A percentile compares a stretch with the other conserved stretches of the same genome.
Evolutionary conservation across 30 jellyfish, hydroid and myxozoan genomes (phyloP).

Genomic region (Aurelia sp.): DNA sequence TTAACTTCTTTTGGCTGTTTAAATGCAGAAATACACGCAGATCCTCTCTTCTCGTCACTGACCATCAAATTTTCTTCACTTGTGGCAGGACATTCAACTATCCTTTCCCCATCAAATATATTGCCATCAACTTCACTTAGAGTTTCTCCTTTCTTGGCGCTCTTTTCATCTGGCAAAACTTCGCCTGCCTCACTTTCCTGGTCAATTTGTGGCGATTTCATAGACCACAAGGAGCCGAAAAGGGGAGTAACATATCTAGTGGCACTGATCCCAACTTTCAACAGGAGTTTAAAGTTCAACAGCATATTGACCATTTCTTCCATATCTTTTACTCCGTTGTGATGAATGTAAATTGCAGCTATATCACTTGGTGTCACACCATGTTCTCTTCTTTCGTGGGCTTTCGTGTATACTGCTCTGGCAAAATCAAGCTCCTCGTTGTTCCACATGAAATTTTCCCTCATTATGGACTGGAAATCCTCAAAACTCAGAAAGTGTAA

Average conservation of each 20-base stretch:
- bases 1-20: too few species aligned
- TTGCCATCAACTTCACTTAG: not conserved
- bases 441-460: slow-evolving; percentile 29
- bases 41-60: too few species aligned
- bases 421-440: slow-evolving; percentile 44
- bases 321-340: slow-evolving; percentile 12
- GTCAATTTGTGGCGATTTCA: slow-evolving; percentile 17
- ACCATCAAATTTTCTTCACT: too few species aligned
- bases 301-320: slow-evolving; percentile 20
- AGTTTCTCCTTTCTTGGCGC: slow-evolving; percentile 1
- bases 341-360: not conserved
- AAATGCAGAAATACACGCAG: too few species aligned
- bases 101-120: not conserved
- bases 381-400: not conserved
- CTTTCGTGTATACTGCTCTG: slow-evolving; percentile 17
- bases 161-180: not conserved
- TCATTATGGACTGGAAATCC: slow-evolving; percentile 14
- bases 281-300: slow-evolving; percentile 15
- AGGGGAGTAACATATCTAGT: slow-evolving; percentile 36
- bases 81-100: not conserved
- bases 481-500: not conserved
- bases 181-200: not conserved
- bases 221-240: slow-evolving; percentile 31
- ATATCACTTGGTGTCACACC: slow-evolving; percentile 34
- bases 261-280: slow-evolving; percentile 32